Percentiles rank a stretch among this genome's conserved stretches.
Evolutionary conservation across 2,113 vertebrate species (phyloP).

Genomic region (Mastomys coucha): DNA sequence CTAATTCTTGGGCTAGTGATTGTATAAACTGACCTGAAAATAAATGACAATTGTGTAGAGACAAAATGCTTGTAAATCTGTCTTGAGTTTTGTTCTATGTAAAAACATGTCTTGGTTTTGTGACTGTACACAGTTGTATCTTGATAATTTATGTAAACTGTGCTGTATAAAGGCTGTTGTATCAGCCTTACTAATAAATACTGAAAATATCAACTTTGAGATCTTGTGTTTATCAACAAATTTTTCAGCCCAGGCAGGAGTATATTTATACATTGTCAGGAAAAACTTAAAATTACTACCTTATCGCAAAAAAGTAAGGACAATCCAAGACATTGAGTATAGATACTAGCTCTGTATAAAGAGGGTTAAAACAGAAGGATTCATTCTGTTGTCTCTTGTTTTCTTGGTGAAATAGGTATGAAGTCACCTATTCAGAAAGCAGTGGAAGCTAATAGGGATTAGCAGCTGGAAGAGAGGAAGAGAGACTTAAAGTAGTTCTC

Average conservation of each 20-base stretch:
- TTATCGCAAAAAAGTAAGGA: background rate
- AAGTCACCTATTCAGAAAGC: background rate
- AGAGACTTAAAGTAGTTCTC: background rate
- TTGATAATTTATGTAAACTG: constrained; percentile 97
- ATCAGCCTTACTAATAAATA: constrained; percentile 97
- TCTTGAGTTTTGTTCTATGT: constrained; percentile 96
- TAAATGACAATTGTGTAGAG: constrained; percentile 92
- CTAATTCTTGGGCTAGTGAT: constrained; percentile 87
- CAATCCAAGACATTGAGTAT: background rate
- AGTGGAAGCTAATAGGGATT: background rate
- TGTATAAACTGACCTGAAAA: constrained; percentile 90
- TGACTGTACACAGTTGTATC: constrained; percentile 98
- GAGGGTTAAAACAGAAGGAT: background rate
- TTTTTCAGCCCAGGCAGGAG: background rate
- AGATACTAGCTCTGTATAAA: background rate
- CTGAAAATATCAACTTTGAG: constrained; percentile 88
- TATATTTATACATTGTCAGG: background rate
- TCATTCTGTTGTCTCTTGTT: background rate
- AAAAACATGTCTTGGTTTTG: constrained; percentile 97
- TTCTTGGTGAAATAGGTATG: background rate
- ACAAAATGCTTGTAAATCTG: constrained; percentile 95
- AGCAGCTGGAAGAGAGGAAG: background rate
- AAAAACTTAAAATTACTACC: background rate
- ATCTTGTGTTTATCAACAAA: constrained; percentile 51
- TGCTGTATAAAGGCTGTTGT: constrained; percentile 96